Evolutionary conservation across 2,113 vertebrate genomes (phyloP), one percentile per base, ranked within the genome.

Genomic region (Grammomys dolichurus): DNA sequence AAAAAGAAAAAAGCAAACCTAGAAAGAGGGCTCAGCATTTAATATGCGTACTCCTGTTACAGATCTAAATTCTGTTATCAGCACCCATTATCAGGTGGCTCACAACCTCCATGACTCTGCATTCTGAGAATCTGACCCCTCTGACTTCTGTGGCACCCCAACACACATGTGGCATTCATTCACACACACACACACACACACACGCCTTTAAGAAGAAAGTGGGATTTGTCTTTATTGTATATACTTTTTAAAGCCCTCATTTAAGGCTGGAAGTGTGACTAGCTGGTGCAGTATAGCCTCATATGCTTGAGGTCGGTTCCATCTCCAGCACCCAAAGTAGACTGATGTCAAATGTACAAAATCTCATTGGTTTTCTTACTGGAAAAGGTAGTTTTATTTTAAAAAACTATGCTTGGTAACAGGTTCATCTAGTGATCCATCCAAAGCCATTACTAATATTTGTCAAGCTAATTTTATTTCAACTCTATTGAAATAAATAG

Each of bases 401-500:
- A 43, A 75, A 60, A 82, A 58, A 13, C 33, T 70, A 12, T 72
- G 28, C 48, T 46, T 94, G 19, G 78, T 88, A 91, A 69, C 67
- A 72, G 89, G 82, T 78, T 14, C 6, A 51, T 46, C 19, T 73
- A 75, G 24, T 12, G 2, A 60, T 48, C 17, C 73, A n/a, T 54
- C 19, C 58, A 67, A 40, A 73, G 86, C 13, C 92, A 7, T 73
- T 95, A 67, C 60, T 90, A 88, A 87, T 91, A 46, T 43, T 70
- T 87, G 36, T 85, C 31, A 91, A 20, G 76, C 31, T 81, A 89
- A 81, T 19, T 24, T 91, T 93, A 73, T 51, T 89, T 58, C 90
- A 95, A 77, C 58, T n/a, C 33, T 28, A 13, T 36, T 43, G 60
- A 82, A 46, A 91, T 81, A 93, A 69, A 96, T 1, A 72, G n/a